Conservation (phyloP, 2,888 invertebrate genomes). For the Oeneis ivallda region DNA sequence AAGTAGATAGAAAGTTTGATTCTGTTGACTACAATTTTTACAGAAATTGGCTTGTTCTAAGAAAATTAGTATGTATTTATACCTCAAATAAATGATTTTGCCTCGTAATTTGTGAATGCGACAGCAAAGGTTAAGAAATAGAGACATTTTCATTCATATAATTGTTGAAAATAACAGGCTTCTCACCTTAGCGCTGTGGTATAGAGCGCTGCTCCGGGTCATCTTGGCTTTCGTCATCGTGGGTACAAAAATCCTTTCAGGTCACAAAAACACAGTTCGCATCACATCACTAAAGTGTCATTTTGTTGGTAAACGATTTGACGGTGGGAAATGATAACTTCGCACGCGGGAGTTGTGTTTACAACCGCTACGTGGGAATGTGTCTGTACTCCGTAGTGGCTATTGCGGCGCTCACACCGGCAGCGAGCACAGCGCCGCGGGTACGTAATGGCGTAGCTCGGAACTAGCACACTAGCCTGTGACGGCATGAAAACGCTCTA, state of each 20-base stretch:
- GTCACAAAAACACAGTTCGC: slow-evolving; percentile 63
- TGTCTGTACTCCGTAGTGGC: slow-evolving; percentile 35
- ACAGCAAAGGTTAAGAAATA: background rate
- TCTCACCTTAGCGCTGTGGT: slow-evolving; percentile 89
- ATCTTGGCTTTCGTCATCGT: slow-evolving; percentile 83
- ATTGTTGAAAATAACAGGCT: slow-evolving; percentile 46
- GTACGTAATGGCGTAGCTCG: slow-evolving; percentile 58
- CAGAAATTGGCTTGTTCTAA: slow-evolving; percentile 13
- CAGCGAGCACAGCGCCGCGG: slow-evolving; percentile 46
- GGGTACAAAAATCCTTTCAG: slow-evolving; percentile 51
- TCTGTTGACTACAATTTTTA: background rate
- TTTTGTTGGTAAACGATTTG: slow-evolving; percentile 58
- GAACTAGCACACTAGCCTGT: slow-evolving; percentile 65
- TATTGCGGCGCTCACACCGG: slow-evolving; percentile 52
- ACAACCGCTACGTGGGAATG: slow-evolving; percentile 77
- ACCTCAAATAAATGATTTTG: background rate
- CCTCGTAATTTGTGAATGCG: background rate
- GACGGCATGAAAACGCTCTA: slow-evolving; percentile 51
- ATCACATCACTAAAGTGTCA: slow-evolving; percentile 65
- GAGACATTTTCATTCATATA: slow-evolving; percentile 3
- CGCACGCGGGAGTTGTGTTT: slow-evolving; percentile 67
- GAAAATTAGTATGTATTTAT: background rate
- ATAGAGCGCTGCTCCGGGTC: slow-evolving; percentile 83
- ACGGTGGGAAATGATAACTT: slow-evolving; percentile 56
- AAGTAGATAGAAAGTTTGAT: slow-evolving; percentile 11